These are phyloP conservation scores for Aricia agestis DNA, from an alignment of 1,140 invertebrate genomes.

Conservation along the genomic window DNA sequence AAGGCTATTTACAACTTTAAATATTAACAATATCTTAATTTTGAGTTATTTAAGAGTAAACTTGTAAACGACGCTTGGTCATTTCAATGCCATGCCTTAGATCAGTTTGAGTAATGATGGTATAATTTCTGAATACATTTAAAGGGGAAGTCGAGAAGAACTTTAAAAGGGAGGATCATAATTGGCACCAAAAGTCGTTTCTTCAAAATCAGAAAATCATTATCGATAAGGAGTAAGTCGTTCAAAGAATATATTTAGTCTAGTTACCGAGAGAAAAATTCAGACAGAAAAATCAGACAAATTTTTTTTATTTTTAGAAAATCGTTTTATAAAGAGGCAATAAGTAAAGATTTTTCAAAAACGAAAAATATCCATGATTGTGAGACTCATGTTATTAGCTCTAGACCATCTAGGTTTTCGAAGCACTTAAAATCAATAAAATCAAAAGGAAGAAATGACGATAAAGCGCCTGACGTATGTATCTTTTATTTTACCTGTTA, in stretches of 20 bases:
- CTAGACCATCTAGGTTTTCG: background rate
- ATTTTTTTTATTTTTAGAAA: background rate
- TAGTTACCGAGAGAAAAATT: background rate
- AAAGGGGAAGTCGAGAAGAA: background rate
- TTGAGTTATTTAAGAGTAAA: too few species aligned
- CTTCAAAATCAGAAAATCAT: background rate
- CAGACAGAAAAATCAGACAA: background rate
- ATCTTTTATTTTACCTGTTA: background rate
- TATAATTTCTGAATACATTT: too few species aligned
- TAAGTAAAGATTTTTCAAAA: background rate
- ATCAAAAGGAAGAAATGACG: background rate
- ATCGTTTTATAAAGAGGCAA: background rate
- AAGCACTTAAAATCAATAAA: background rate
- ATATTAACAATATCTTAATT: too few species aligned
- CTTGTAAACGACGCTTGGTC: too few species aligned
- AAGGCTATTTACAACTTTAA: too few species aligned
- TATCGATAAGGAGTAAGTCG: background rate
- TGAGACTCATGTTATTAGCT: background rate
- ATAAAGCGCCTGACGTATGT: background rate
- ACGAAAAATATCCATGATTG: background rate
- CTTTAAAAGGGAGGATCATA: background rate
- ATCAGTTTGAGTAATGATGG: too few species aligned
- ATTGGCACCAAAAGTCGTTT: background rate
- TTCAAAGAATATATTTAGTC: background rate
- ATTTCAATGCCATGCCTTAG: too few species aligned